Evolutionary conservation across 2,888 invertebrate genomes (phyloP).

Genomic region (Apotomis betuletana): DNA sequence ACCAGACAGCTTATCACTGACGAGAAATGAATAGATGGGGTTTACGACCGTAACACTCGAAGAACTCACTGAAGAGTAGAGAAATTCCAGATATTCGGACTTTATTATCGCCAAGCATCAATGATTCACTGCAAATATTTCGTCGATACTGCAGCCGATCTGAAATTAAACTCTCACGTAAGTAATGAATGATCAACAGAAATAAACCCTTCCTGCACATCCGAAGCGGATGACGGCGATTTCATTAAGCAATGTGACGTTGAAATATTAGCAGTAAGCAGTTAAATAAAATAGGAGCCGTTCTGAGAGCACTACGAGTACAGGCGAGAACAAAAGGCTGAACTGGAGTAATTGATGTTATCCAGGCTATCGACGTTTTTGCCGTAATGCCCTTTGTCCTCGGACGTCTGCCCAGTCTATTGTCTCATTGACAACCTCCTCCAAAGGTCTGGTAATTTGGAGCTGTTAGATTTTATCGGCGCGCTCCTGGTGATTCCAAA

Average conservation of each 20-base stretch:
- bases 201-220: not conserved
- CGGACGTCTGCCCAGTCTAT: slow-evolving; percentile 16
- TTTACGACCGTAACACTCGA: too few relatives aligned
- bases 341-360: slow-evolving; percentile 56
- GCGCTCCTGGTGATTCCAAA: slow-evolving; percentile 8
- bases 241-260: slow-evolving; percentile 21
- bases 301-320: not conserved
- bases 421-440: slow-evolving; percentile 31
- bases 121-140: not conserved
- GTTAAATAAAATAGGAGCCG: slow-evolving; percentile 11
- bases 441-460: slow-evolving; percentile 24
- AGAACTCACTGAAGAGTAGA: too few relatives aligned
- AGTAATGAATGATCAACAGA: not conserved
- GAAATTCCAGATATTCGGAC: too few relatives aligned
- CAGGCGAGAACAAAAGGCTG: slow-evolving; percentile 20
- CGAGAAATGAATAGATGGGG: too few relatives aligned
- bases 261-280: slow-evolving; percentile 11
- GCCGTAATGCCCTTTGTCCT: slow-evolving; percentile 43
- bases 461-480: slow-evolving; percentile 29
- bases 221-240: slow-evolving; percentile 9
- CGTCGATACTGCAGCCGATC: not conserved
- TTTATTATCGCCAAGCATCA: not conserved
- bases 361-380: slow-evolving; percentile 54
- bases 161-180: not conserved
- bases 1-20: too few relatives aligned